Conservation (phyloP, 2,797 vertebrate genomes). For the Neostethus bicornis region DNA sequence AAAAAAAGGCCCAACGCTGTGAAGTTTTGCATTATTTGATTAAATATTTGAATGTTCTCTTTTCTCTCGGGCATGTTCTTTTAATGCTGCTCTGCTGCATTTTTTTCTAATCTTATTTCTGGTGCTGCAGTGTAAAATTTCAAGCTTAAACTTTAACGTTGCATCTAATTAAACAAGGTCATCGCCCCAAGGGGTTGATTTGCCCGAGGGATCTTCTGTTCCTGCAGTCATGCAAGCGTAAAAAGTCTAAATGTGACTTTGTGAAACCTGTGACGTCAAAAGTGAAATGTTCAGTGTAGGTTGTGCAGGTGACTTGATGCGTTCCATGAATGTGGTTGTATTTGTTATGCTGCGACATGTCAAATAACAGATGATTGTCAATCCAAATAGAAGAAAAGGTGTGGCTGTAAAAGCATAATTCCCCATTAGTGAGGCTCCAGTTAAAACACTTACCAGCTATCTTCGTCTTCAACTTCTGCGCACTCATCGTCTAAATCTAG, state of each 20-base stretch:
- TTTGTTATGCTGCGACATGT: background rate
- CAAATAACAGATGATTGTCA: background rate
- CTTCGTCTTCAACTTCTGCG: constrained; percentile 83
- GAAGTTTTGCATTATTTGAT: constrained; percentile 5
- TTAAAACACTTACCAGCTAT: constrained; percentile 85
- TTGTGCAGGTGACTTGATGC: background rate
- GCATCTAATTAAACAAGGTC: constrained; percentile 28
- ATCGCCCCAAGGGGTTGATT: constrained; percentile 43
- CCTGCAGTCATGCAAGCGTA: background rate
- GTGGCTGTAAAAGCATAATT: background rate
- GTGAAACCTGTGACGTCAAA: background rate
- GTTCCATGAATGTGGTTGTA: background rate
- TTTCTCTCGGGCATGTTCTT: background rate
- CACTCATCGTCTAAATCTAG: constrained; percentile 85
- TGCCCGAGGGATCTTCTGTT: constrained; percentile 25
- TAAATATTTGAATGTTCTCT: background rate
- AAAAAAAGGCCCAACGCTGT: background rate
- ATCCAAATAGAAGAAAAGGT: background rate
- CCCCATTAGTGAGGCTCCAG: constrained; percentile 3
- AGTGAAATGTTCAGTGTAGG: constrained; percentile 1
- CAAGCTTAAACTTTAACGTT: background rate
- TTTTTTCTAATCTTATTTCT: background rate
- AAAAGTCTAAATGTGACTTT: constrained; percentile 2
- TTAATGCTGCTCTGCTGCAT: background rate
- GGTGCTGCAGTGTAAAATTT: background rate